Base-by-base conservation (phyloP, 2,113 vertebrate genomes). In the Boulengeromyrus knoepffleri region DNA sequence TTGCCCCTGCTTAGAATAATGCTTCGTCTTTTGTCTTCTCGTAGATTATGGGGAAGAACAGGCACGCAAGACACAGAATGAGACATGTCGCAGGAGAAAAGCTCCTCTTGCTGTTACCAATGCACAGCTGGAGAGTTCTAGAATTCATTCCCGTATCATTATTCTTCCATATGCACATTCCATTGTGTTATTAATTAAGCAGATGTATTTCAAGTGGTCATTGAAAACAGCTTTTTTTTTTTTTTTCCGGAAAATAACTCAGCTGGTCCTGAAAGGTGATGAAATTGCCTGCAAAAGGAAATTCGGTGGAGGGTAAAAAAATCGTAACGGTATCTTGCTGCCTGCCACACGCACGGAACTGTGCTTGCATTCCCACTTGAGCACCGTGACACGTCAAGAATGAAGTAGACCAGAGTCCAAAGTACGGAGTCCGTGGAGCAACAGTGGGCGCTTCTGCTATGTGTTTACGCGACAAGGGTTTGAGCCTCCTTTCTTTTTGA, bases 271-370 rank as follows among this genome's bases (percentile, higher is more conserved):
- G 83, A 42, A 85, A 86, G 47, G 47, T 91, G 91, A 92, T 91
- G 89, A 91, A 91, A 91, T 88, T 87, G 83, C 56, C 49, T 89
- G 89, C 77, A 91, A 91, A 91, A 84, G 70, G 47, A 77, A 46
- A 53, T 85, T 56, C 56, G 39, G 80, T 80, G 49, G 83, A 88
- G 85, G 90, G 80, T 27, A 56, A 49, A 50, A 83, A 49, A 86
- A 56, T 88, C 6, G 70, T 49, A 87, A 53, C n/a, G 50, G n/a
- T 36, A 50, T 7, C 50, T 53, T 27, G 17, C 85, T 36, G 50
- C 47, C 17, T 10, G 5, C 85, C 50, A 36, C 47, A 42, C 7
- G 85, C 85, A 10, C 1, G 50, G 50, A 84, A 8, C 31, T 39
- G 5, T 21, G 47, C 46, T 53, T 36, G 42, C 50, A 19, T 52